Percentiles rank a stretch among this genome's conserved stretches.
These are phyloP conservation scores for Elanus axillaris DNA, from an alignment of 2,113 vertebrate species.

Conservation along the genomic window DNA sequence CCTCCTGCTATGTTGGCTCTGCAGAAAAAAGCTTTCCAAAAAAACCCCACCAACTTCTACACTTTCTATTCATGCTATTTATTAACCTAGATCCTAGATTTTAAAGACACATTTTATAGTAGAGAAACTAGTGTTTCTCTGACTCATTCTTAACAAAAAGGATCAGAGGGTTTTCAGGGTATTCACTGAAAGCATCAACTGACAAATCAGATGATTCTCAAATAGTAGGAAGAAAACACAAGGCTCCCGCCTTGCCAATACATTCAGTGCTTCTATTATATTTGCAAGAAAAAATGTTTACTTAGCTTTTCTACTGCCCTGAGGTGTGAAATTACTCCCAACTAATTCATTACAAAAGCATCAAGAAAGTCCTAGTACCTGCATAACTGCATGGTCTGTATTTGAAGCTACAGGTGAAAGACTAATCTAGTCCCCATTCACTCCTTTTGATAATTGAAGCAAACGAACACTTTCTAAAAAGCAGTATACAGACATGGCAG, in stretches of 20 bases:
- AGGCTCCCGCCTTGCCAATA: rapidly evolving
- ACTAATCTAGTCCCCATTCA: background rate
- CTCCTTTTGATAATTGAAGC: background rate
- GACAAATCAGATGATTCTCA: background rate
- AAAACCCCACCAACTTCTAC: background rate
- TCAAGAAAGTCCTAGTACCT: background rate
- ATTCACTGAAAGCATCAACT: background rate
- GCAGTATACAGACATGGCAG: background rate
- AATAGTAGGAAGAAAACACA: background rate
- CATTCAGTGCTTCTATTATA: background rate
- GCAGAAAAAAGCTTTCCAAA: background rate
- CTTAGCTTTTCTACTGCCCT: background rate
- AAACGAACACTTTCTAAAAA: background rate
- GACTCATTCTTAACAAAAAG: background rate
- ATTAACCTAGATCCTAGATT: background rate
- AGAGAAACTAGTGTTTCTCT: background rate
- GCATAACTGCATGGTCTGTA: background rate
- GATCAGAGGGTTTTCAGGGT: background rate
- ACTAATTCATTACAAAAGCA: background rate
- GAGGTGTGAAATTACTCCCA: background rate
- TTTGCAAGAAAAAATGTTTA: background rate
- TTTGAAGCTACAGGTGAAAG: background rate
- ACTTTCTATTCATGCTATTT: background rate
- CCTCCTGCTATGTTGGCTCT: background rate
- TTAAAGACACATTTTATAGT: background rate